Evolutionary conservation across 1,140 invertebrate species (phyloP), one percentile per base, ranked within the genome.

Genomic region (Drosophila melanica): DNA sequence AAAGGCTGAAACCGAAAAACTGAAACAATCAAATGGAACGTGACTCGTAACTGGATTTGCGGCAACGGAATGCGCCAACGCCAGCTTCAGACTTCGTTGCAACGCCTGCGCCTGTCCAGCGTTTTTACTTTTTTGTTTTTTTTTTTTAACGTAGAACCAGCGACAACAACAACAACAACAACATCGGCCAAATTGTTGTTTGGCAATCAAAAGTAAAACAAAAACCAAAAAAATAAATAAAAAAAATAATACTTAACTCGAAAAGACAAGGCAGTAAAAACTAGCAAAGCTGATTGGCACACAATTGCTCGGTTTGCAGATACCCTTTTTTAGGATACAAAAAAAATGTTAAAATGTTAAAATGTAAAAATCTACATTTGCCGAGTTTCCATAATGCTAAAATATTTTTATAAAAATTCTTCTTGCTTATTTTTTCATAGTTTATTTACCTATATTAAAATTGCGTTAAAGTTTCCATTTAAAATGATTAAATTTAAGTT

Each of bases 151-250:
- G 64, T 69, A 86, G 79, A 87, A 86, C 69, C 74, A 81, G 64
- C 77, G 33, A 70, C 53, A 60, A 64, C 63, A 47, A 23, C 39
- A 74, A 51, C 72, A 45, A 20, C 41, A 47, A 39, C 74, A 57
- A 53, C 60, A 54, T 39, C 68, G 62, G 50, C 75, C 75, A 78
- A 85, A 87, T 75, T 81, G 82, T 75, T 81, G 82, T 86, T 86
- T 82, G 76, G 82, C 79, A 86, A 86, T 86, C 78, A 86, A 87
- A 86, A 87, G 59, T 69, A 74, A 77, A 68, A 70, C 64, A 70
- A 79, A 65, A 66, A 75, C 69, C 77, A 73, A 76, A 69, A n/a
- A 53, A 45, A 41, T 11, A 41, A 48, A 20, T 20, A 53, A 39
- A 37, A 57, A 41, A 48, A 45, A 57, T 42, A 54, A 53, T 23